A percentile compares a stretch with the other conserved stretches of the same genome.
Conservation (phyloP, 2,888 invertebrate species). For the Siphonodentalium dalli region DNA sequence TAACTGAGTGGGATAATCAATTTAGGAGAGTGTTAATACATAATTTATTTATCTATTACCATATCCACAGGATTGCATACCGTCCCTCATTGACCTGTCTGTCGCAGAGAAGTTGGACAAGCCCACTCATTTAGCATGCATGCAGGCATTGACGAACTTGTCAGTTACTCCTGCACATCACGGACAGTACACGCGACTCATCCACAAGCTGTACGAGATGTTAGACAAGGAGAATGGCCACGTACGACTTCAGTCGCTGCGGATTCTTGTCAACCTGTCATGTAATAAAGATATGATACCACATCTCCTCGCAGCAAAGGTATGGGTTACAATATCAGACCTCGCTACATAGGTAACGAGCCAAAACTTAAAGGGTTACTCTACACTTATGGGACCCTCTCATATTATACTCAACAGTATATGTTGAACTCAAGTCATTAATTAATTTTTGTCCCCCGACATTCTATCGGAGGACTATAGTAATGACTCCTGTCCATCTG, state of each 20-base stretch:
- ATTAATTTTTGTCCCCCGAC: too few relatives aligned
- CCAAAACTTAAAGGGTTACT: too few relatives aligned
- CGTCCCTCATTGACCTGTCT: conserved; percentile 66
- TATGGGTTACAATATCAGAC: conserved; percentile 47
- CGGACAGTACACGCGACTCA: conserved; percentile 66
- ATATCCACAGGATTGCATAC: conserved; percentile 65
- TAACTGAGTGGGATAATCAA: too few relatives aligned
- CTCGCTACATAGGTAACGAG: too few relatives aligned
- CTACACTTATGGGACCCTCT: too few relatives aligned
- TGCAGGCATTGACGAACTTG: conserved; percentile 70
- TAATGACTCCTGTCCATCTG: too few relatives aligned
- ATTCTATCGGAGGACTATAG: too few relatives aligned
- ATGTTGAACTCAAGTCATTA: too few relatives aligned
- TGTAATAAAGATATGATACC: conserved; percentile 71
- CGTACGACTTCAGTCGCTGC: conserved; percentile 68
- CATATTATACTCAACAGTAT: too few relatives aligned
- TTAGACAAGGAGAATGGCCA: conserved; percentile 65
- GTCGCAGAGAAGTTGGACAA: conserved; percentile 63
- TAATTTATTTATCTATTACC: not conserved
- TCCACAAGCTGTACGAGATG: conserved; percentile 67
- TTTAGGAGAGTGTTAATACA: too few relatives aligned
- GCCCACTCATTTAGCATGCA: conserved; percentile 65
- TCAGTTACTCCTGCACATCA: conserved; percentile 68
- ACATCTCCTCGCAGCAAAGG: conserved; percentile 70
- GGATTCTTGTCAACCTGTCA: conserved; percentile 71